A percentile compares a stretch with the other conserved stretches of the same genome.
phyloP scores from a whole-genome alignment of 2,888 invertebrate genomes.

The Melikaiella ostensackeni region DNA sequence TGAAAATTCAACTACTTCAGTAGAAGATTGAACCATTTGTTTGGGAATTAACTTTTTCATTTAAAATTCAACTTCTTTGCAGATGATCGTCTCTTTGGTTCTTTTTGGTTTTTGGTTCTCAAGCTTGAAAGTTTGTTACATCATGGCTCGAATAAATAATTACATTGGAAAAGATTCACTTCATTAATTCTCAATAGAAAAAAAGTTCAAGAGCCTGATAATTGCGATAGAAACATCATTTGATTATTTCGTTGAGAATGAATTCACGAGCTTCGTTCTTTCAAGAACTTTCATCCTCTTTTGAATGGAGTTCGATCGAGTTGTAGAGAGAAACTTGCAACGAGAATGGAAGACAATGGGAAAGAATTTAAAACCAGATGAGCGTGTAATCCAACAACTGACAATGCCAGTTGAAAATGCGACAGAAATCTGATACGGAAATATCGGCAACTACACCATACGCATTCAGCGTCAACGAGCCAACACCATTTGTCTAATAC shows the following conservation, averaged over 20 bases:
- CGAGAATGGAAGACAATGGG: slow-evolving; percentile 4
- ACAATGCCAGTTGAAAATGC: slow-evolving; percentile 11
- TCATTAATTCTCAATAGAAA: not conserved
- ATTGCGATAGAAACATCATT: slow-evolving; percentile 16
- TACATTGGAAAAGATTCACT: slow-evolving; percentile 1
- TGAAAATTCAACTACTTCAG: no score
- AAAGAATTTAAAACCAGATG: slow-evolving; percentile 30
- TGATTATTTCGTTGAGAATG: not conserved
- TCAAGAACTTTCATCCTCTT: not conserved
- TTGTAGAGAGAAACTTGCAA: slow-evolving; percentile 13
- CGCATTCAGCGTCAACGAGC: not conserved
- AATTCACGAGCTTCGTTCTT: not conserved
- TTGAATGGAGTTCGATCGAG: slow-evolving; percentile 17
- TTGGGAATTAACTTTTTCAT: no score
- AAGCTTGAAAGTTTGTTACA: not conserved
- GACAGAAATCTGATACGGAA: slow-evolving; percentile 16
- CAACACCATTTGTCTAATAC: slow-evolving; percentile 8
- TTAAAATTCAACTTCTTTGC: no score
- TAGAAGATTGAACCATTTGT: no score
- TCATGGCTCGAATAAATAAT: not conserved
- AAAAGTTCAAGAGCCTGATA: slow-evolving; percentile 11
- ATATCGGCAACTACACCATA: slow-evolving; percentile 2
- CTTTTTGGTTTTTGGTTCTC: no score
- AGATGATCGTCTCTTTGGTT: no score
- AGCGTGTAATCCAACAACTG: slow-evolving; percentile 26